Conservation (phyloP, 2,797 vertebrate species). For the Sphenodon punctatus region DNA sequence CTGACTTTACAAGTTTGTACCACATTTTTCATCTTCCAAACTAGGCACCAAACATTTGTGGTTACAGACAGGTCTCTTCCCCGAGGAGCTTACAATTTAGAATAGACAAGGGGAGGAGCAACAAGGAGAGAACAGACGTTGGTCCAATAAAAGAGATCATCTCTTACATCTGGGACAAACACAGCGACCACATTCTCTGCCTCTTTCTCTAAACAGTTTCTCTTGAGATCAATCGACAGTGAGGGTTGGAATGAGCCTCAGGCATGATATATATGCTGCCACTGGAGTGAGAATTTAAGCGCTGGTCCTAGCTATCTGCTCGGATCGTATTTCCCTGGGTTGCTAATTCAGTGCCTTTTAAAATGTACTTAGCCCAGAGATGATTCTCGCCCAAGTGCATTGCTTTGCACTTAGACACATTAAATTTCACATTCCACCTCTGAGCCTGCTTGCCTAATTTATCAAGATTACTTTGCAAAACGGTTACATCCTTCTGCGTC, state of each 20-base stretch:
- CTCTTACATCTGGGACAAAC: too few relatives aligned
- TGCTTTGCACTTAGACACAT: too few relatives aligned
- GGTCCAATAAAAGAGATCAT: too few relatives aligned
- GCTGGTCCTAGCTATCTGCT: background rate
- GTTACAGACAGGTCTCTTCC: too few relatives aligned
- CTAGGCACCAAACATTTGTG: too few relatives aligned
- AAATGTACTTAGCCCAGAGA: background rate
- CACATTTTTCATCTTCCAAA: too few relatives aligned
- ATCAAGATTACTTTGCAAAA: background rate
- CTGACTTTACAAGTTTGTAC: too few relatives aligned
- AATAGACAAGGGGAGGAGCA: too few relatives aligned
- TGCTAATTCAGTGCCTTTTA: background rate
- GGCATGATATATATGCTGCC: background rate
- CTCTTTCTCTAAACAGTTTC: too few relatives aligned
- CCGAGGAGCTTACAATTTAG: too few relatives aligned
- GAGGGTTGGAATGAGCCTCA: constrained; percentile 10
- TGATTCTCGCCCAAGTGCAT: background rate
- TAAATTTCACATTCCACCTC: background rate
- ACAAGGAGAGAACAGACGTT: too few relatives aligned
- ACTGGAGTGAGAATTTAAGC: background rate
- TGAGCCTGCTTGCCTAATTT: background rate
- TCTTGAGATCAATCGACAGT: constrained; percentile 4
- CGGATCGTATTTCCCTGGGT: background rate
- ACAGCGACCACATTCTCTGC: too few relatives aligned
- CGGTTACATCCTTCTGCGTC: background rate